phyloP scores from a whole-genome alignment of 2,797 vertebrate species.

The Harpagifer antarcticus region DNA sequence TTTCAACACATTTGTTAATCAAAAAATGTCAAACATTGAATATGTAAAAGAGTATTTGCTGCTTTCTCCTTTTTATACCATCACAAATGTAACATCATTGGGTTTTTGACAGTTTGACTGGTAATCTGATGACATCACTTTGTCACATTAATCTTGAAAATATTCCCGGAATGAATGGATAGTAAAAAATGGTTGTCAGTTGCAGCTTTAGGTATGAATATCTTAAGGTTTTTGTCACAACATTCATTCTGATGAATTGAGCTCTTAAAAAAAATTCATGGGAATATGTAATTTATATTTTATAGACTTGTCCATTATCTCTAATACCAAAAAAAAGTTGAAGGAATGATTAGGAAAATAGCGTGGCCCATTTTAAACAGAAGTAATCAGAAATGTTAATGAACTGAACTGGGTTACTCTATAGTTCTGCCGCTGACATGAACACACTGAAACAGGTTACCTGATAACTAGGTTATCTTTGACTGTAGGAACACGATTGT shows the following conservation, averaged over 20 bases:
- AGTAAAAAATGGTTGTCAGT: too few species aligned
- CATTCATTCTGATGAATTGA: too few species aligned
- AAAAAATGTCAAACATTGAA: neutral
- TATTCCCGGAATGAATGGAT: too few species aligned
- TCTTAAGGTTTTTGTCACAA: too few species aligned
- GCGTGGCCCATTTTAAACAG: neutral
- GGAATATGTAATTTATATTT: neutral
- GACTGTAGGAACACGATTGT: neutral
- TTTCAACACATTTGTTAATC: neutral
- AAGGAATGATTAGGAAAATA: neutral
- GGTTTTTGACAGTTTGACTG: neutral
- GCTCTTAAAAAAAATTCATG: too few species aligned
- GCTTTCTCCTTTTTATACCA: neutral
- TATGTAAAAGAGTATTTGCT: neutral
- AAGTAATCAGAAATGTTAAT: neutral
- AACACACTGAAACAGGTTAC: neutral
- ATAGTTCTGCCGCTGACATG: neutral
- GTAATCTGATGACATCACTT: too few species aligned
- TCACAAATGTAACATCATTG: neutral
- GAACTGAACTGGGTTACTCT: conserved; percentile 2
- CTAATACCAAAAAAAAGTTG: too few species aligned
- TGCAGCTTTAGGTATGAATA: too few species aligned
- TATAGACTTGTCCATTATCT: neutral
- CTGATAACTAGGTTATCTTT: conserved; percentile 11
- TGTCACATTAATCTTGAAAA: too few species aligned